These are phyloP conservation scores for Apodemus agrarius DNA, from an alignment of 2,797 vertebrate species.

Conservation along the genomic window DNA sequence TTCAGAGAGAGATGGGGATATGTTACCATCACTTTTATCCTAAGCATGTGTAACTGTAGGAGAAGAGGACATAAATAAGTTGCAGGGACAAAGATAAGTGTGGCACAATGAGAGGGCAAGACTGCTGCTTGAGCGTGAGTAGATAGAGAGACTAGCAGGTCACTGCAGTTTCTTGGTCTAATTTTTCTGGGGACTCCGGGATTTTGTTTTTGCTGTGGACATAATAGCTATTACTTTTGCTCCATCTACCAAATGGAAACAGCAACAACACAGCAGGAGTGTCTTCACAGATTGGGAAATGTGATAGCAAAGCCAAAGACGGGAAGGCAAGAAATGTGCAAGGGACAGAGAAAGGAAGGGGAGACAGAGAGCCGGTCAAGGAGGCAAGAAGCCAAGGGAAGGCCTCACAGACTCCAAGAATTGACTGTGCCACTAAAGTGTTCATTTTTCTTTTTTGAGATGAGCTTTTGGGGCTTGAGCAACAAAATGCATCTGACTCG, in stretches of 20 bases:
- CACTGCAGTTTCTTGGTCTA: constrained; percentile 42
- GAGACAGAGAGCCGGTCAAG: neutral
- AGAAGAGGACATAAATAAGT: constrained; percentile 31
- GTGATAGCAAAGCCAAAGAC: neutral
- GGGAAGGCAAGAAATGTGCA: constrained; percentile 5
- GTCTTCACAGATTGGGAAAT: constrained; percentile 52
- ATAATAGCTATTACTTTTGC: constrained; percentile 38
- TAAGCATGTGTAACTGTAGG: neutral
- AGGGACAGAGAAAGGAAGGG: neutral
- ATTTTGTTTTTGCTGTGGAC: constrained; percentile 49
- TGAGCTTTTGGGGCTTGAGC: neutral
- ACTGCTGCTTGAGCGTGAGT: neutral
- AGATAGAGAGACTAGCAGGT: neutral
- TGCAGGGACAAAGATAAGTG: constrained; percentile 23
- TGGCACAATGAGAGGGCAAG: neutral
- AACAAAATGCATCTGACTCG: neutral
- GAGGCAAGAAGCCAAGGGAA: neutral
- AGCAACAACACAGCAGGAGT: neutral
- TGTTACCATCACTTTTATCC: neutral
- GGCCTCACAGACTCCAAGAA: neutral
- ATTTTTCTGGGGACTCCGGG: constrained; percentile 23
- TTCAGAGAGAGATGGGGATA: constrained; percentile 28
- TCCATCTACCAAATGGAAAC: constrained; percentile 20
- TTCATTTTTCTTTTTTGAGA: neutral
- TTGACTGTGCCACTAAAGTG: neutral